These are phyloP conservation scores for Caenorhabditis afra DNA, from an alignment of 2,888 invertebrate species.

Conservation along the genomic window DNA sequence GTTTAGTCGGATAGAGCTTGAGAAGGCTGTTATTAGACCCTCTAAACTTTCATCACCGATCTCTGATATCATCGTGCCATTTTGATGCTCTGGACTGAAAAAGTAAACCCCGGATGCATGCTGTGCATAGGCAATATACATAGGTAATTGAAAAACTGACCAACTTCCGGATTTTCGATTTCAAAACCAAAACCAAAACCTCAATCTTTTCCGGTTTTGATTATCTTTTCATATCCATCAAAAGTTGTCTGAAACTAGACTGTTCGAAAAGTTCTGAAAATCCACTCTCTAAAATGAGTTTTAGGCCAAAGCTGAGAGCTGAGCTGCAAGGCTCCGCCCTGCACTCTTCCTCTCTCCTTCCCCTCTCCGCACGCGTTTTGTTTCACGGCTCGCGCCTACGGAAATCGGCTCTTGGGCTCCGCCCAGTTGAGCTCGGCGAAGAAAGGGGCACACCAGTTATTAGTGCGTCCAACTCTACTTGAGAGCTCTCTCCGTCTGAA, in stretches of 20 bases:
- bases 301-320: too few species aligned
- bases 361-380: conserved; percentile 23
- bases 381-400: conserved; percentile 29
- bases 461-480: conserved; percentile 39
- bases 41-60: too few species aligned
- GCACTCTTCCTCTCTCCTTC: conserved; percentile 14
- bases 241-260: neutral
- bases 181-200: too few species aligned
- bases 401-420: conserved; percentile 18
- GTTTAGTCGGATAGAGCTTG: too few species aligned
- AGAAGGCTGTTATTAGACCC: too few species aligned
- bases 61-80: too few species aligned
- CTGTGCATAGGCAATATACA: too few species aligned
- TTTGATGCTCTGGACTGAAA: too few species aligned
- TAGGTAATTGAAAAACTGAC: neutral
- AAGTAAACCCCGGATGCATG: conserved; percentile 15
- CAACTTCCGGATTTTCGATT: neutral
- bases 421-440: too few species aligned
- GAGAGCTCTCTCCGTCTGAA: neutral
- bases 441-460: conserved; percentile 16
- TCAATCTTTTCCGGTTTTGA: too few species aligned
- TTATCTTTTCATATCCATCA: too few species aligned
- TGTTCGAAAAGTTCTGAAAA: conserved; percentile 20
- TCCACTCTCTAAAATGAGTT: neutral
- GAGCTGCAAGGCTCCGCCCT: too few species aligned